Evolutionary conservation across 2,888 invertebrate genomes (phyloP), one percentile per base, ranked within the genome.

Genomic region (Dasysyrphus tricinctus): DNA sequence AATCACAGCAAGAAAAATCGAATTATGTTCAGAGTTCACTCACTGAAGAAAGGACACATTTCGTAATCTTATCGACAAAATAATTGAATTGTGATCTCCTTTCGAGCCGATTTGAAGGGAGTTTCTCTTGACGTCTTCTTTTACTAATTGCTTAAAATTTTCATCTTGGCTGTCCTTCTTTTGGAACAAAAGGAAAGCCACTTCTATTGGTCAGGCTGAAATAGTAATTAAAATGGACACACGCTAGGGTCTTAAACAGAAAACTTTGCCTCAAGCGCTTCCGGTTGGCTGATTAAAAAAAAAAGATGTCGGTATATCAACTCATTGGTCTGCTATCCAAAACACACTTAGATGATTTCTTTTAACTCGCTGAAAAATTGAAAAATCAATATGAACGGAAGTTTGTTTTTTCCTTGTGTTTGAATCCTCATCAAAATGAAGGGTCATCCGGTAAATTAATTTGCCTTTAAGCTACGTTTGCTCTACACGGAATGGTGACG

Each of bases 371-470:
- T 77, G 47, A 81, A 85, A n/a, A 24, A 24, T 24, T 24, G 24
- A 24, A 24, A 80, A 85, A 85, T 85, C 81, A 74, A 85, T 81
- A 81, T 59, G 74, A 74, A 65, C 74, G 85, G 85, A 85, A 85
- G 81, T 73, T 81, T 19, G 5, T 56, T 63, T 49, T n/a, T 65
- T 76, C 51, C 59, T 16, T 63, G 3, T 29, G 16, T 37, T 72
- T 75, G 78, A 70, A 79, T 86, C 75, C 78, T 86, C 78, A 67
- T 86, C 81, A 86, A 86, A 86, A 82, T 79, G 78, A 86, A 82
- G 82, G 86, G 86, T 86, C 86, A 75, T 85, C 86, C 86, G 86
- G 86, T 86, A 86, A 86, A 86, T 86, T 86, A 86, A 86, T 86
- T 86, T 78, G 86, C 86, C 86, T 79, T 72, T 47, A 47, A 82